A percentile compares a stretch with the other conserved stretches of the same genome.
Evolutionary conservation across 2,888 invertebrate species (phyloP).

Genomic region (Chromoteleia sp.): DNA sequence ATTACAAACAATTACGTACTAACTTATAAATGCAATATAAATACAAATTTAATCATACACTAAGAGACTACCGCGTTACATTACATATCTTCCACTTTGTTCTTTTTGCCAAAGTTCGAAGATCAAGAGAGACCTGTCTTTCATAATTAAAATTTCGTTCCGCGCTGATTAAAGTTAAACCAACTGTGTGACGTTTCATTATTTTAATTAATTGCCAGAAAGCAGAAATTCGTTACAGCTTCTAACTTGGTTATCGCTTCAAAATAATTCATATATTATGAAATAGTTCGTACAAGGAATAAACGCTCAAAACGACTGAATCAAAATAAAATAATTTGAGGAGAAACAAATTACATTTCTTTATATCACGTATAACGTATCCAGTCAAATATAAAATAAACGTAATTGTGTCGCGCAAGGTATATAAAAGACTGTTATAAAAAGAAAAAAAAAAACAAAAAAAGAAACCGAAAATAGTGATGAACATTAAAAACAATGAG

Average conservation of each 20-base stretch:
- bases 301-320: not conserved
- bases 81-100: not conserved
- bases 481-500: not conserved
- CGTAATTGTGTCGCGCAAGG: not conserved
- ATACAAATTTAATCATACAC: no score
- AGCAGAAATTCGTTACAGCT: not conserved
- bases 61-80: no score
- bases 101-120: not conserved
- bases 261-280: not conserved
- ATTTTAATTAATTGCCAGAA: slow-evolving; percentile 6
- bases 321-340: not conserved
- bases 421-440: slow-evolving; percentile 4
- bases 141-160: slow-evolving; percentile 26
- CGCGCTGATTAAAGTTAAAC: slow-evolving; percentile 17
- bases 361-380: not conserved
- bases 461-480: not conserved
- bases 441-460: no score
- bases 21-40: no score
- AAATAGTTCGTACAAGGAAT: not conserved
- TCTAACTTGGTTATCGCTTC: not conserved
- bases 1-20: no score
- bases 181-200: slow-evolving; percentile 13
- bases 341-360: not conserved
- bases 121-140: not conserved
- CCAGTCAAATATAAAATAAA: slow-evolving; percentile 3